These are phyloP conservation scores for Chrysopilus asiliformis DNA, from an alignment of 2,888 invertebrate genomes.

Conservation along the genomic window DNA sequence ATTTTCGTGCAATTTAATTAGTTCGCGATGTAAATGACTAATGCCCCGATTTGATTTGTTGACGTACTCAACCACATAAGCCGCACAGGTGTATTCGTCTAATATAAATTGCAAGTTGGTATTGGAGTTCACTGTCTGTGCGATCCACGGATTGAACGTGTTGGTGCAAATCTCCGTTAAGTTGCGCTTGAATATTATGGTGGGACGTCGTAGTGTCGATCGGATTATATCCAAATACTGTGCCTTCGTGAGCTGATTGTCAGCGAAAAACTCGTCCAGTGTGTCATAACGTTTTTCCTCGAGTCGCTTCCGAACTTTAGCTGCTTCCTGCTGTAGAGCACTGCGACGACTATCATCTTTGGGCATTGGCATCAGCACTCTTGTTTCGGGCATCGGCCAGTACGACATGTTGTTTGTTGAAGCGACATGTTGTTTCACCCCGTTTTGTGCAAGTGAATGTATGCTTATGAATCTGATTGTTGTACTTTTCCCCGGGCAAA, in stretches of 20 bases:
- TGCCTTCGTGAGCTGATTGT: too few species aligned
- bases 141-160: constrained; percentile 27
- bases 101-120: constrained; percentile 29
- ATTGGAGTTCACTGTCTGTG: constrained; percentile 25
- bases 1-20: not conserved
- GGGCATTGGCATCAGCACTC: not conserved
- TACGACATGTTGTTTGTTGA: not conserved
- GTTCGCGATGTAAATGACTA: not conserved
- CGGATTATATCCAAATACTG: too few species aligned
- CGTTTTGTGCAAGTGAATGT: constrained; percentile 1
- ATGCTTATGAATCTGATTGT: constrained; percentile 2
- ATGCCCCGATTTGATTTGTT: constrained; percentile 13
- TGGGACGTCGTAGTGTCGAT: too few species aligned
- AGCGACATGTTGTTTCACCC: constrained; percentile 1
- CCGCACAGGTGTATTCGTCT: constrained; percentile 33
- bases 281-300: not conserved
- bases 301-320: too few species aligned
- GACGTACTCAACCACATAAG: constrained; percentile 25
- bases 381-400: not conserved
- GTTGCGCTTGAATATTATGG: constrained; percentile 20
- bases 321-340: too few species aligned
- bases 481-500: constrained; percentile 1
- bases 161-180: constrained; percentile 25
- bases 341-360: too few species aligned
- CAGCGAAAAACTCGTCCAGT: not conserved